phyloP scores from a whole-genome alignment of 1,140 invertebrate genomes.

The Eufriesea mexicana region DNA sequence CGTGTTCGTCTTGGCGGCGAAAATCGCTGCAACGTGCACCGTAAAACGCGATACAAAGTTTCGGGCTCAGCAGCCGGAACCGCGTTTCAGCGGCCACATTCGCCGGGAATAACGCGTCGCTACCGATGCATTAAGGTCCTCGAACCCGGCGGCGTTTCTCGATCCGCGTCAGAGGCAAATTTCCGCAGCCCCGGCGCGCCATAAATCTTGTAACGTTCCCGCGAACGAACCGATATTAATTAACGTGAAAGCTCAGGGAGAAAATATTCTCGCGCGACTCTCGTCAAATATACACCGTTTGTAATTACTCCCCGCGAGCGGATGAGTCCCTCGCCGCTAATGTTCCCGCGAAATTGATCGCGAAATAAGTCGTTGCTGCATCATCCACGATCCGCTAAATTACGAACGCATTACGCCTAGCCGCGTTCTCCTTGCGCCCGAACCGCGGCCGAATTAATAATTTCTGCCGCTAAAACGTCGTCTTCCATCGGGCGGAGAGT shows the following conservation, averaged over 20 bases:
- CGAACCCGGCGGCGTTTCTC: slow-evolving; percentile 3
- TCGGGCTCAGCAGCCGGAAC: slow-evolving; percentile 30
- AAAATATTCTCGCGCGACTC: slow-evolving; percentile 25
- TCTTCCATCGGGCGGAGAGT: background rate
- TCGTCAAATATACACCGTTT: slow-evolving; percentile 18
- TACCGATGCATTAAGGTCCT: slow-evolving; percentile 28
- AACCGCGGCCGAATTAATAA: background rate
- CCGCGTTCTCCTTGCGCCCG: too few relatives aligned
- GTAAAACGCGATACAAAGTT: slow-evolving; percentile 34
- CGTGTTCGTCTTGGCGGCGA: slow-evolving; percentile 33
- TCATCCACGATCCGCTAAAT: background rate
- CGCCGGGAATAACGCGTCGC: slow-evolving; percentile 12
- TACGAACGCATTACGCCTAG: background rate
- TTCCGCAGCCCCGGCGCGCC: slow-evolving; percentile 37
- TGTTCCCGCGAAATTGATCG: slow-evolving; percentile 22
- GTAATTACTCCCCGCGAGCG: background rate
- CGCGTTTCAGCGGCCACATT: background rate
- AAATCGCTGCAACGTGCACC: slow-evolving; percentile 16
- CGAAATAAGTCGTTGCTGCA: background rate
- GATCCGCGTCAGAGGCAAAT: slow-evolving; percentile 49
- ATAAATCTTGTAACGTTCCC: slow-evolving; percentile 59
- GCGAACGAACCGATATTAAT: slow-evolving; percentile 63
- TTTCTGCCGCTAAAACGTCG: background rate
- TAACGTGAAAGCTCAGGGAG: slow-evolving; percentile 58
- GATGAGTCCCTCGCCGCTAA: background rate